Evolutionary conservation across 2,888 invertebrate species (phyloP), one percentile per base, ranked within the genome.

Genomic region (Synanthedon myopaeformis): DNA sequence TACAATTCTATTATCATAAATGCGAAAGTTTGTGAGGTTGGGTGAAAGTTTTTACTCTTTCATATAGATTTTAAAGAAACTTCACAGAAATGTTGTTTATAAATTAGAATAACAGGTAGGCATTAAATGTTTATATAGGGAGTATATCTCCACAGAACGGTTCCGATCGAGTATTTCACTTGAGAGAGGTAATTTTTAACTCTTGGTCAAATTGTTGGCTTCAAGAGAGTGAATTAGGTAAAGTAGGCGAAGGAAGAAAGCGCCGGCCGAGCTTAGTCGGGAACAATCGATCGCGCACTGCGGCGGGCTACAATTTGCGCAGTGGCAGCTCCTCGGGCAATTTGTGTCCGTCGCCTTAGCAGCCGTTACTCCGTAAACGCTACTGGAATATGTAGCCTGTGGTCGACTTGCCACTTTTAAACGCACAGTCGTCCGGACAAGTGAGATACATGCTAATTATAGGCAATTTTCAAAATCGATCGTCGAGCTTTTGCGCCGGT

Each of bases 381-480:
- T 87, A 87, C 87, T 82, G 87, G 82, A 85, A 83, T 85, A 82
- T 76, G 73, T 73, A 77, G 76, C 75, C 82, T 79, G 82, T 83
- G 82, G 82, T 82, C 76, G 77, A 64, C 68, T 73, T 78, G 76
- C 76, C 80, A 76, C 70, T 78, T 78, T 84, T 77, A 82, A 83
- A 82, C 74, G 82, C 70, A 78, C 76, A 78, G 72, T 79, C 74
- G 75, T 76, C 76, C 76, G 69, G 71, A 70, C 78, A 74, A 82
- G 76, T 79, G 77, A 82, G 82, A 84, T 83, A 81, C 82, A 81
- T 76, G 77, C 81, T 87, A 87, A 87, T 87, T 87, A 82, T 74
- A 79, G 82, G 82, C 74, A 85, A 87, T 87, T 87, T 87, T 85
- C 78, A 85, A 84, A 87, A 86, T 80, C 83, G 84, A 83, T 82